A percentile compares a stretch with the other conserved stretches of the same genome.
Conservation (phyloP, 2,888 invertebrate genomes). For the Noctua comes region DNA sequence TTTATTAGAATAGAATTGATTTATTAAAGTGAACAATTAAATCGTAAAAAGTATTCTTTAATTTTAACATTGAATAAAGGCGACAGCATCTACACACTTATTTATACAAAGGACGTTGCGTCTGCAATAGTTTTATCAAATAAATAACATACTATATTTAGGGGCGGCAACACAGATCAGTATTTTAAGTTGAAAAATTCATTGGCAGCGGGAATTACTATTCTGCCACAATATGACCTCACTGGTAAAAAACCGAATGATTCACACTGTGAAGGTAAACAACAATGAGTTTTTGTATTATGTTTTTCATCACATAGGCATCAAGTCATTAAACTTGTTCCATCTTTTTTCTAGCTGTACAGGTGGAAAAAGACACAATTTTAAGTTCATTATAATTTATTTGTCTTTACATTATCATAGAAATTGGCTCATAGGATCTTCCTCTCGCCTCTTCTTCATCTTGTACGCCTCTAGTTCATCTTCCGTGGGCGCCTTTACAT, state of each 20-base stretch:
- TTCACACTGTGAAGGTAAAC: constrained; percentile 60
- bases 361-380: constrained; percentile 19
- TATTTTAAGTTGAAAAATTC: constrained; percentile 12
- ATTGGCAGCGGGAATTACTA: constrained; percentile 38
- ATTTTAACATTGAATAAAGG: neutral
- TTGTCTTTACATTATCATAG: constrained; percentile 71
- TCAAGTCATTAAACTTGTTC: constrained; percentile 14
- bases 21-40: too few species aligned
- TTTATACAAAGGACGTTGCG: neutral
- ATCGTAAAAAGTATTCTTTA: neutral
- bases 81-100: neutral
- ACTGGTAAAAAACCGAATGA: constrained; percentile 53
- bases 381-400: constrained; percentile 34
- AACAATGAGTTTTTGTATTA: constrained; percentile 38
- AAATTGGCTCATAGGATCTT: constrained; percentile 98
- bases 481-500: constrained; percentile 95
- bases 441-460: constrained; percentile 95
- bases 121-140: too few species aligned
- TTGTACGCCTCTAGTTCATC: constrained; percentile 98
- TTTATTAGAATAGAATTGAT: neutral
- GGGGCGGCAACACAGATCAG: constrained; percentile 17
- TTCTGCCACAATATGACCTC: constrained; percentile 64
- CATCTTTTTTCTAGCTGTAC: neutral
- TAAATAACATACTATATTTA: neutral
- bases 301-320: constrained; percentile 12